Evolutionary conservation across 2,888 invertebrate genomes (phyloP).

Genomic region (Zygogramma bicolorata): DNA sequence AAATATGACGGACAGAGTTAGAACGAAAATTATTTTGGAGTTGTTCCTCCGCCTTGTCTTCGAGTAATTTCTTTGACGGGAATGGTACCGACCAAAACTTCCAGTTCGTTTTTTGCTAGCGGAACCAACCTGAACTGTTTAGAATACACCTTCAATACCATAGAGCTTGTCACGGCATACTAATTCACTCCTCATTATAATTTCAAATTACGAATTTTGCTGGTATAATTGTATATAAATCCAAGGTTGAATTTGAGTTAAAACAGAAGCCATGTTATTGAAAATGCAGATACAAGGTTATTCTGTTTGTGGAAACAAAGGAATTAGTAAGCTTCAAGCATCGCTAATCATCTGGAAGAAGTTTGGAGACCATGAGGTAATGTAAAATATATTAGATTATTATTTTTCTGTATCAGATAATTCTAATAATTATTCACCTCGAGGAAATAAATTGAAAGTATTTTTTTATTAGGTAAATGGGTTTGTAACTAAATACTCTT

Average conservation of each 20-base stretch:
- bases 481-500: too few species aligned
- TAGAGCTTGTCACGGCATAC: background rate
- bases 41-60: too few species aligned
- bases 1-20: too few species aligned
- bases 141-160: background rate
- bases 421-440: too few species aligned
- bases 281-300: background rate
- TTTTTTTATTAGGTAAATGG: too few species aligned
- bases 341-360: background rate
- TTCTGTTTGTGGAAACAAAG: background rate
- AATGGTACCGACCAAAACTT: background rate
- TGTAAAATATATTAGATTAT: background rate
- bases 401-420: too few species aligned
- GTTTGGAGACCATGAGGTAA: background rate
- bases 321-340: background rate
- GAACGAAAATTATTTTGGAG: too few species aligned
- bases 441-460: too few species aligned
- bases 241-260: background rate
- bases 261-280: constrained; percentile 6
- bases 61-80: too few species aligned
- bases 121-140: background rate
- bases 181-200: background rate
- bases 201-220: background rate
- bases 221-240: constrained; percentile 3
- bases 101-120: background rate